phyloP scores from a whole-genome alignment of 1,140 invertebrate species.

The Cherax quadricarinatus region DNA sequence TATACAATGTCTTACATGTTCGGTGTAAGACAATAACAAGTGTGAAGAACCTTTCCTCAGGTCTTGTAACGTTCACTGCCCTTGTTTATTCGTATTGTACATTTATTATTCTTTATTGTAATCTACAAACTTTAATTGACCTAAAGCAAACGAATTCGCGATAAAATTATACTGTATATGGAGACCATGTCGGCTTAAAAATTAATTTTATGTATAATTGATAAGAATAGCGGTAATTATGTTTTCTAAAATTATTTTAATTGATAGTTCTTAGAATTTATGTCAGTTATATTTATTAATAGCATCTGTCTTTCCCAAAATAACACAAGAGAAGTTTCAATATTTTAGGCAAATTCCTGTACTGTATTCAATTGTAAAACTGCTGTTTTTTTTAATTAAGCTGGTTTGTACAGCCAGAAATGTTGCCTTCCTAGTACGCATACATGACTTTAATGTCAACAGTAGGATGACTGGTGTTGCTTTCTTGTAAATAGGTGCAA shows the following conservation, averaged over 20 bases:
- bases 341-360: background rate
- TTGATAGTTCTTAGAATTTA: too few species aligned
- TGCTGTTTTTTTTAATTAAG: background rate
- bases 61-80: slow-evolving; percentile 40
- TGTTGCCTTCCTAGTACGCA: slow-evolving; percentile 41
- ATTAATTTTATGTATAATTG: too few species aligned
- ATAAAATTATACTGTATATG: too few species aligned
- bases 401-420: slow-evolving; percentile 5
- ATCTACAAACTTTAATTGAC: background rate
- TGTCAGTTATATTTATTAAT: too few species aligned
- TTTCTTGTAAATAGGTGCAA: slow-evolving; percentile 18
- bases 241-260: too few species aligned
- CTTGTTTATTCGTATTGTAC: background rate
- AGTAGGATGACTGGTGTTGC: slow-evolving; percentile 26
- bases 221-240: too few species aligned
- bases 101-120: background rate
- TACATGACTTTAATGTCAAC: slow-evolving; percentile 21
- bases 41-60: background rate
- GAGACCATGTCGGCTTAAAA: too few species aligned
- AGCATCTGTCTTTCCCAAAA: background rate
- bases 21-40: too few species aligned
- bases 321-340: background rate
- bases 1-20: too few species aligned
- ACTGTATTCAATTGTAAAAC: background rate
- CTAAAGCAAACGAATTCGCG: too few species aligned